Conservation (phyloP, 1,140 invertebrate genomes). For the Zaprionus camerounensis region DNA sequence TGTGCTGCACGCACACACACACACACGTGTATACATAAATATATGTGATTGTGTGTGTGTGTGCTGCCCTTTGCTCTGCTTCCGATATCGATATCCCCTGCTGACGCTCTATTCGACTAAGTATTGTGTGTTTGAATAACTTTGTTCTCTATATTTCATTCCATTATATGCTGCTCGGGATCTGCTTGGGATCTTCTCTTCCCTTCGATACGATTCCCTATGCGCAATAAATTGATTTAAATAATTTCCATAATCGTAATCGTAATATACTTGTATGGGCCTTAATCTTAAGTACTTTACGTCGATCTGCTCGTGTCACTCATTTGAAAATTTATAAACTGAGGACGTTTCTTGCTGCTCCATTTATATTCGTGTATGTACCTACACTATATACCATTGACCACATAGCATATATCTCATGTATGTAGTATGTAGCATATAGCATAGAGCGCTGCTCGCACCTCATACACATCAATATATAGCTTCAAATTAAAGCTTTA, state of each 20-base stretch:
- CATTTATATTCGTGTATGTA: constrained; percentile 41
- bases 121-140: constrained; percentile 16
- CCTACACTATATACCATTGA: constrained; percentile 28
- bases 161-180: constrained; percentile 9
- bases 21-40: constrained; percentile 17
- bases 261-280: constrained; percentile 62
- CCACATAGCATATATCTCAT: constrained; percentile 20
- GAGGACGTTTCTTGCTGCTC: constrained; percentile 65
- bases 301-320: constrained; percentile 58
- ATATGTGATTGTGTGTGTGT: constrained; percentile 33
- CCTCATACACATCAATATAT: constrained; percentile 70
- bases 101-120: constrained; percentile 39
- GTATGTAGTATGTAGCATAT: constrained; percentile 47
- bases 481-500: constrained; percentile 84
- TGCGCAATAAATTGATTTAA: constrained; percentile 68
- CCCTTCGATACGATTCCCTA: constrained; percentile 30
- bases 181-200: constrained; percentile 14
- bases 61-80: constrained; percentile 30
- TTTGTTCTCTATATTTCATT: constrained; percentile 1
- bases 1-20: constrained; percentile 10
- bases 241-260: constrained; percentile 49
- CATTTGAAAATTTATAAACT: constrained; percentile 82
- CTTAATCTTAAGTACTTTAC: constrained; percentile 60
- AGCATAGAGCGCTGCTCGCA: not conserved
- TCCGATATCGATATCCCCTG: constrained; percentile 25